Base-by-base conservation (phyloP, 2,888 invertebrate genomes). In the Brachycybe producta region DNA sequence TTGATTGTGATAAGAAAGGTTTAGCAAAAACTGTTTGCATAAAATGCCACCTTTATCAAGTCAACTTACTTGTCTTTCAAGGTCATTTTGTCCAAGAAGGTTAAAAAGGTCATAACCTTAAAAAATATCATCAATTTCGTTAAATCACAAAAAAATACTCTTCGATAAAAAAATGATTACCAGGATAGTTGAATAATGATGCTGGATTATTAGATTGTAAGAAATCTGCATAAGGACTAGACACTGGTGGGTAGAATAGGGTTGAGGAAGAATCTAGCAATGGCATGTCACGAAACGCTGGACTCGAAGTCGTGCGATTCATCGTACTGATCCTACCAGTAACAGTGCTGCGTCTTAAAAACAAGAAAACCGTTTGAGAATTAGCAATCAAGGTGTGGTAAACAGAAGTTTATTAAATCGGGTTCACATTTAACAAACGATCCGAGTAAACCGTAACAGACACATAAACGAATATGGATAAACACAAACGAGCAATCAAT, bases 81-180 rank as follows among this genome's bases (percentile, higher is more conserved):
- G 13, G 8, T 41, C 41, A 5, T 19, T 32, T 45, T 30, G 34
- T 30, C 45, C 45, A 11, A 45, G 34, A 4, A 45, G n/a, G 23
- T 45, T 45, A 34, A 45, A 45, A 8, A 45, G 15, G 17, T 45
- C 45, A 15, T 45, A 45, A 34, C 45, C 45, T 45, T 7, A 2
- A 32, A 17, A 11, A 17, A 32, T 3, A 30, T n/a, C 30, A 30
- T 11, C 7, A 36, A 8, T 8, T 11, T 13, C 8, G 8, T 30
- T 30, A 11, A 30, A 30, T 30, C 30, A 11, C 8, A 8, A 30
- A 30, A 13, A 30, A 11, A 30, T 30, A 30, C 8, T 11, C 30
- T 30, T n/a, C n/a, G n/a, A n/a, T n/a, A n/a, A n/a, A n/a, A n/a
- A n/a, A n/a, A n/a, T n/a, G 3, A 7, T 45, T 35, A 47, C 47